Evolutionary conservation across 1,140 invertebrate genomes (phyloP).

Genomic region (Streblospio benedicti): DNA sequence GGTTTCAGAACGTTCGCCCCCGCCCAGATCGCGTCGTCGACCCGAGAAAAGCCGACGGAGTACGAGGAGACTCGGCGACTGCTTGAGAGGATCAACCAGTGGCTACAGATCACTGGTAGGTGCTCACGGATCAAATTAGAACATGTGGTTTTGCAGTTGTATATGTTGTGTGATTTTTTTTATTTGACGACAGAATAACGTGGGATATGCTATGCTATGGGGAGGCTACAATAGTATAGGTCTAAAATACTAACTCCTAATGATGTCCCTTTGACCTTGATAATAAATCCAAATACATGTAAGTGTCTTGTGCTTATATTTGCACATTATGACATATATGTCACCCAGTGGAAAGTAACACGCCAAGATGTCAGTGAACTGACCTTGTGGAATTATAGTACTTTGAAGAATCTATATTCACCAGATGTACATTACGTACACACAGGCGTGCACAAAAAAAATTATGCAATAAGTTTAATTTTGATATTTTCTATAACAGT

Average conservation of each 20-base stretch:
- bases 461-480: neutral
- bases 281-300: neutral
- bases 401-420: neutral
- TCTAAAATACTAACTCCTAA: neutral
- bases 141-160: neutral
- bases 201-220: neutral
- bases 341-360: no score
- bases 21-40: neutral
- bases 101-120: conserved; percentile 15
- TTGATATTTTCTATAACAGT: neutral
- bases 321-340: no score
- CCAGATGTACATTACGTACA: neutral
- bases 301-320: no score
- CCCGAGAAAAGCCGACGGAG: neutral
- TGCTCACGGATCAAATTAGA: neutral
- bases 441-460: neutral
- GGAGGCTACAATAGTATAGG: neutral
- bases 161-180: neutral
- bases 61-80: conserved; percentile 13
- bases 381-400: no score
- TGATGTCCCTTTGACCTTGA: neutral
- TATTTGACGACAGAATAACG: neutral
- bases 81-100: conserved; percentile 15
- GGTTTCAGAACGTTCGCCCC: conserved; percentile 14
- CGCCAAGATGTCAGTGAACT: no score